Conservation (phyloP, 2,797 vertebrate genomes). For the Enteromius paludinosus region DNA sequence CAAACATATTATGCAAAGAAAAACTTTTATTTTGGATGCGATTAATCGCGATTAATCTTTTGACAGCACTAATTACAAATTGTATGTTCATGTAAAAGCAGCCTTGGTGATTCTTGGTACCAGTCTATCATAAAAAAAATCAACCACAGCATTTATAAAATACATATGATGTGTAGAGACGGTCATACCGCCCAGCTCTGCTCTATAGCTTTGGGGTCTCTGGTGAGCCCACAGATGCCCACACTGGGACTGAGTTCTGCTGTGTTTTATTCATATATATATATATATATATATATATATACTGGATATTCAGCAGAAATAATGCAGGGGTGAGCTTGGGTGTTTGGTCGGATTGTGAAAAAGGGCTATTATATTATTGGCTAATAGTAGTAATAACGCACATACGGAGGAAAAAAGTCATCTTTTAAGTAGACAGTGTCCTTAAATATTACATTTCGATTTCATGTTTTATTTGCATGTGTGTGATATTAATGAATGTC, state of each 20-base stretch:
- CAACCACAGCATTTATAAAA: not conserved
- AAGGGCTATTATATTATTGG: not conserved
- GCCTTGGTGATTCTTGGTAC: not conserved
- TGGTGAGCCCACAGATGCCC: not conserved
- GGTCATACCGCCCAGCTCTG: not conserved
- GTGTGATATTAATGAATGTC: too few species aligned
- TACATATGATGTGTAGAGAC: not conserved
- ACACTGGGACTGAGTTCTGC: not conserved
- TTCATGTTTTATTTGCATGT: not conserved
- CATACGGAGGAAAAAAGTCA: not conserved
- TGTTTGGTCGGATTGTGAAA: not conserved
- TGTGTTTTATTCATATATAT: not conserved
- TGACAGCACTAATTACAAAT: too few species aligned
- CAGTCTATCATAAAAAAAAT: not conserved
- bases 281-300: too few species aligned
- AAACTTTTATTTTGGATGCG: too few species aligned
- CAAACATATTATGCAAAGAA: too few species aligned
- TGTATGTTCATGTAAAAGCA: not conserved
- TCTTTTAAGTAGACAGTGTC: not conserved
- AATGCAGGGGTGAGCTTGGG: not conserved
- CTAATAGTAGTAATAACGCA: not conserved
- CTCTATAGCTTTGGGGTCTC: not conserved
- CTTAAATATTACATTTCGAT: not conserved
- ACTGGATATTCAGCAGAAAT: not conserved
- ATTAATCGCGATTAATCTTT: too few species aligned